Evolutionary conservation across 1,140 invertebrate species (phyloP), one percentile per base, ranked within the genome.

Genomic region (Aphelenchoides avenae): DNA sequence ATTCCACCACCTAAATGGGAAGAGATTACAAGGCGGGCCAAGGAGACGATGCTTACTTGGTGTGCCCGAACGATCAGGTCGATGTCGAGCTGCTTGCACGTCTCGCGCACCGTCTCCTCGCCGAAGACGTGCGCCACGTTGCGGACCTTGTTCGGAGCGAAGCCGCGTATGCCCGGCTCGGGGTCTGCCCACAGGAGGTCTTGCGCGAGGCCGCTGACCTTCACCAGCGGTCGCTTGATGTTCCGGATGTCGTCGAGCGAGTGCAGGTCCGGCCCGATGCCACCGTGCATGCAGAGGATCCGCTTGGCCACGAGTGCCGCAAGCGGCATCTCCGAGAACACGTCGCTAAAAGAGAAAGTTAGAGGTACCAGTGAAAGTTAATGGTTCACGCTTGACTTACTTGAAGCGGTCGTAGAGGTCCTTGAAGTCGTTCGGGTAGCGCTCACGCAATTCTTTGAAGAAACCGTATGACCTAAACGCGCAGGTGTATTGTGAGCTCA

Each of bases 231-330:
- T 0, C 64, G 40, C 26, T 58, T 41, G 30, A 70, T 64, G 5
- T 56, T 52, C 9, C 66, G 60, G 36, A 75, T 66, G 31, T 76
- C 75, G 20, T 79, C 73, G 26, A 83, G 86, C 61, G 42, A 64
- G 26, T 76, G 66, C 7, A 89, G 74, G 76, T 88, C 86, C 18
- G 87, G 87, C 71, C 85, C 87, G 7, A 89, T 81, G 18, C 87
- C 87, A 30, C 86, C 86, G 68, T 88, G 62, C 68, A 71, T 71
- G 52, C 69, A 71, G 0, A 71, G 61, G 57, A 71, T 68, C 13
- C 56, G 51, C 15, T 53, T 49, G 3, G 47, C 47, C 22, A 71
- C 61, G 13, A 67, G 22, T 7, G 71, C 70, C 11, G 67, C 71
- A 13, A 73, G 34, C 22, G 70, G 70, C 62, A 71, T 66, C 20